phyloP scores from a whole-genome alignment of 2,888 invertebrate species.

The Cephus runcator region DNA sequence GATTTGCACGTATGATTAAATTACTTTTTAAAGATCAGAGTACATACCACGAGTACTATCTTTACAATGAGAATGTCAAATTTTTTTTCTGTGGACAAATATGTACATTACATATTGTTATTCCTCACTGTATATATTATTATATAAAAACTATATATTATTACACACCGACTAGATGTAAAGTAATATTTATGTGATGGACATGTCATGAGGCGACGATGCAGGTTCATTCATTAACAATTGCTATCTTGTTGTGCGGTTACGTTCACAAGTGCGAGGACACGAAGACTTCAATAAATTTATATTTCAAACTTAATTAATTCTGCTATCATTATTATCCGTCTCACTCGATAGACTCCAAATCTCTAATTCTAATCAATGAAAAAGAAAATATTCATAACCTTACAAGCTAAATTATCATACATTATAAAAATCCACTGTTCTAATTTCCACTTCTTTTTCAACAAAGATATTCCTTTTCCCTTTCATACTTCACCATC shows the following conservation, averaged over 20 bases:
- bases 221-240: not conserved
- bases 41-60: not conserved
- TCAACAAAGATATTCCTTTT: not conserved
- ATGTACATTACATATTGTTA: slow-evolving; percentile 35
- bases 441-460: not conserved
- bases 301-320: slow-evolving; percentile 37
- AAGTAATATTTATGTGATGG: slow-evolving; percentile 31
- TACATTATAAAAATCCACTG: not conserved
- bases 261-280: not conserved
- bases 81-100: slow-evolving; percentile 10
- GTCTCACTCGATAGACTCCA: not conserved
- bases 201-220: not conserved
- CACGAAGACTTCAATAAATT: slow-evolving; percentile 51
- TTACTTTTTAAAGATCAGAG: not conserved
- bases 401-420: not conserved
- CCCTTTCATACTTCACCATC: not conserved
- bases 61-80: not conserved
- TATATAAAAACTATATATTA: slow-evolving; percentile 13
- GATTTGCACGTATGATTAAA: not conserved
- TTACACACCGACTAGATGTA: slow-evolving; percentile 26
- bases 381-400: not conserved
- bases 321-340: not conserved
- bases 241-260: not conserved
- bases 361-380: not conserved
- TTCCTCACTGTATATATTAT: slow-evolving; percentile 33